phyloP scores from a whole-genome alignment of 2,113 vertebrate species.

The Callipepla californica region DNA sequence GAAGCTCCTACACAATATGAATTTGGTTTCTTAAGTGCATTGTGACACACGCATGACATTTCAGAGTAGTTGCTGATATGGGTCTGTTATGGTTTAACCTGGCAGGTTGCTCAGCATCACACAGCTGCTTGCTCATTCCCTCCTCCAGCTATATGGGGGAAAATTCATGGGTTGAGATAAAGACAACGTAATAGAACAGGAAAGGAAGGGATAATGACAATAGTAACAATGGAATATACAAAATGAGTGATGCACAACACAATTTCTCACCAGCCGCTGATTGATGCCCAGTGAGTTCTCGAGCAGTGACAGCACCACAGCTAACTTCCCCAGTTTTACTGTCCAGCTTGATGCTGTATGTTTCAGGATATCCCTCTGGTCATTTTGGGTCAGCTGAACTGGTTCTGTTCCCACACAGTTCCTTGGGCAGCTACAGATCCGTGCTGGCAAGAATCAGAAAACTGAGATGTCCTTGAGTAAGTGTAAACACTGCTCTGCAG shows the following conservation, averaged over 20 bases:
- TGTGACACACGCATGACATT: not conserved
- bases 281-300: not conserved
- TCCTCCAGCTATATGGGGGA: not conserved
- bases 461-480: not conserved
- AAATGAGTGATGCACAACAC: not conserved
- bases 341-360: no score
- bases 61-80: not conserved
- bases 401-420: not conserved
- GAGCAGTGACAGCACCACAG: not conserved
- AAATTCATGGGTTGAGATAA: not conserved
- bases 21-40: not conserved
- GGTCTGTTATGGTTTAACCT: not conserved
- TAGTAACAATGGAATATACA: not conserved
- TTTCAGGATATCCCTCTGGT: not conserved
- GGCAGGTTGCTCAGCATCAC: not conserved
- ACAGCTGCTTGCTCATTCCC: not conserved
- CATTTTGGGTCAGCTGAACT: not conserved
- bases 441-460: not conserved
- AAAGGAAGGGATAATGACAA: not conserved
- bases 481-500: not conserved
- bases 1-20: not conserved
- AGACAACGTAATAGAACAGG: not conserved
- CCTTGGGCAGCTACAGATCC: not conserved
- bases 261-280: not conserved
- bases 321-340: not conserved